These are phyloP conservation scores for Mormyrops boulengeri DNA, from an alignment of 2,797 vertebrate genomes.

Conservation along the genomic window DNA sequence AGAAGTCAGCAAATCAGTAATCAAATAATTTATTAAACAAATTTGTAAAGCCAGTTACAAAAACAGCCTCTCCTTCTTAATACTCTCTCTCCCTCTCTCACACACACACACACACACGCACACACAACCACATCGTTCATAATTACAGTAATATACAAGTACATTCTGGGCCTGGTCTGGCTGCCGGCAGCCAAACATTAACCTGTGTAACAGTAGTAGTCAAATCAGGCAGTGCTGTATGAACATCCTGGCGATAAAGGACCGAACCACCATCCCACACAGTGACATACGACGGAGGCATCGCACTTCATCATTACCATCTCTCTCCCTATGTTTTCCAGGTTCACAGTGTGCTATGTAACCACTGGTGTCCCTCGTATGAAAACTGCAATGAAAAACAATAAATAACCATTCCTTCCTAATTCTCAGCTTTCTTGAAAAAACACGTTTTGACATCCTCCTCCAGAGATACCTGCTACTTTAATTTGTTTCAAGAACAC, in stretches of 20 bases:
- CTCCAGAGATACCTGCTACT: constrained; percentile 21
- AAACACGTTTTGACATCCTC: constrained; percentile 26
- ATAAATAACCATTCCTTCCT: constrained; percentile 48
- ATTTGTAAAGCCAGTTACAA: constrained; percentile 93
- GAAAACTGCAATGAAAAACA: constrained; percentile 44
- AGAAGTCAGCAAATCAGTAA: not conserved
- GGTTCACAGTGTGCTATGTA: constrained; percentile 27
- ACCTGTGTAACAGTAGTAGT: constrained; percentile 62
- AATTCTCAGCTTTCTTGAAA: constrained; percentile 24
- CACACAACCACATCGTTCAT: constrained; percentile 19
- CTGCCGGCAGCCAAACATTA: constrained; percentile 83
- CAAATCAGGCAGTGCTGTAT: constrained; percentile 23
- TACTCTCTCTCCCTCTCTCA: constrained; percentile 24
- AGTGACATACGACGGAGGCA: not conserved
- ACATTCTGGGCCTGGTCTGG: constrained; percentile 68
- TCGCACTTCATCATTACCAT: not conserved
- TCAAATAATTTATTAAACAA: constrained; percentile 89
- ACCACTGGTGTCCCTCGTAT: not conserved
- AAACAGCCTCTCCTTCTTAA: constrained; percentile 55
- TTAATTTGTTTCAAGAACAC: constrained; percentile 26
- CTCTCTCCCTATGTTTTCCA: constrained; percentile 4
- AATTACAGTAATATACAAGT: constrained; percentile 52
- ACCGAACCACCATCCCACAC: not conserved
- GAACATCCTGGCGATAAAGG: not conserved
- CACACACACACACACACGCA: not conserved